These are phyloP conservation scores for Acrocephalus arundinaceus DNA, from an alignment of 2,113 vertebrate species.

Conservation along the genomic window DNA sequence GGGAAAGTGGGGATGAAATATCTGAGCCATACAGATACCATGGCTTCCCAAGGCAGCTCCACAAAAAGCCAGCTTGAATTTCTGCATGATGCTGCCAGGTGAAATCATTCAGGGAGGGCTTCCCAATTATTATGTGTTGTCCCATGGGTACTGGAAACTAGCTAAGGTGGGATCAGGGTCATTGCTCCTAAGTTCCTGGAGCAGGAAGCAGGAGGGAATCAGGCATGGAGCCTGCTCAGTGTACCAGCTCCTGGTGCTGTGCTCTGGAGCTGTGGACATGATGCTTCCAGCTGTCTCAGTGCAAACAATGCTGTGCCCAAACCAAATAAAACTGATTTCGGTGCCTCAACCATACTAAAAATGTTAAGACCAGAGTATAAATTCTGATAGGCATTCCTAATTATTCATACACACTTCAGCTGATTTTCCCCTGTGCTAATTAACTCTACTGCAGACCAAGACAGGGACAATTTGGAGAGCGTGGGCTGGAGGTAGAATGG, in stretches of 20 bases:
- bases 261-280: accelerated
- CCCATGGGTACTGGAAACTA: accelerated
- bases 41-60: background rate
- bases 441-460: background rate
- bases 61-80: background rate
- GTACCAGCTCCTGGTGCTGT: background rate
- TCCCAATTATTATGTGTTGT: background rate
- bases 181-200: background rate
- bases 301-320: background rate
- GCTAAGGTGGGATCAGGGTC: background rate
- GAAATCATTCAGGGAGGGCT: background rate
- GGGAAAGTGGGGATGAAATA: background rate
- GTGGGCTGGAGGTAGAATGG: background rate
- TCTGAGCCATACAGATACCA: background rate
- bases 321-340: background rate
- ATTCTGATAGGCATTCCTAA: background rate
- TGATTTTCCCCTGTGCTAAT: background rate
- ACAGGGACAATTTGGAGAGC: background rate
- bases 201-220: background rate
- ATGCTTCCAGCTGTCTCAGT: background rate
- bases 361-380: background rate
- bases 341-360: background rate
- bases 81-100: background rate
- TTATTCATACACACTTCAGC: background rate
- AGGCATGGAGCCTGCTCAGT: background rate